phyloP scores from a whole-genome alignment of 1,140 invertebrate genomes.

The Chrysoperla carnea region DNA sequence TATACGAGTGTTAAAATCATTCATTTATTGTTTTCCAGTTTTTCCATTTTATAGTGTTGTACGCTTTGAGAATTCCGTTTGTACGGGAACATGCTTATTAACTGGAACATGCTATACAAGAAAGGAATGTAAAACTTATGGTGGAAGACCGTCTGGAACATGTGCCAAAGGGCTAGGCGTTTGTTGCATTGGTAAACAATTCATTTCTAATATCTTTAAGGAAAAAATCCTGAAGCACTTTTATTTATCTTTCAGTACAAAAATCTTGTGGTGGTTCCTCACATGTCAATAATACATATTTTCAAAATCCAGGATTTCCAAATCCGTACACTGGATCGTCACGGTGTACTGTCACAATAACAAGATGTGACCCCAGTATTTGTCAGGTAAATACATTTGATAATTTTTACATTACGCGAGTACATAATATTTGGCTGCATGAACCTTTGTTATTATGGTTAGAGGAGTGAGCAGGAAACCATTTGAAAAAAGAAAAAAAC shows the following conservation, averaged over 20 bases:
- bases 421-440: no score
- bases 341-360: constrained; percentile 48
- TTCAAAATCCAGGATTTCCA: constrained; percentile 55
- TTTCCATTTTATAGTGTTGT: constrained; percentile 54
- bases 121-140: constrained; percentile 49
- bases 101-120: constrained; percentile 58
- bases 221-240: background rate
- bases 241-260: constrained; percentile 32
- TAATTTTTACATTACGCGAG: background rate
- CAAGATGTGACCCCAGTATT: constrained; percentile 44
- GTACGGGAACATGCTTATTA: constrained; percentile 38
- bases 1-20: no score
- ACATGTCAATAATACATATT: constrained; percentile 65
- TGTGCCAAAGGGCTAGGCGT: constrained; percentile 48
- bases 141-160: constrained; percentile 44
- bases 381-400: constrained; percentile 59
- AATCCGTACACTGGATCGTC: constrained; percentile 41
- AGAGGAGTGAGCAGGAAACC: no score
- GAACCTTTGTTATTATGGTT: no score
- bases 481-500: no score
- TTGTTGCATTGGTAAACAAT: constrained; percentile 61
- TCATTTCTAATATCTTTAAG: background rate
- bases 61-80: constrained; percentile 48
- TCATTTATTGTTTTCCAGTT: constrained; percentile 24
- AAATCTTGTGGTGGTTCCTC: constrained; percentile 46